phyloP scores from a whole-genome alignment of 2,888 invertebrate genomes.

The Sinelater perroti region DNA sequence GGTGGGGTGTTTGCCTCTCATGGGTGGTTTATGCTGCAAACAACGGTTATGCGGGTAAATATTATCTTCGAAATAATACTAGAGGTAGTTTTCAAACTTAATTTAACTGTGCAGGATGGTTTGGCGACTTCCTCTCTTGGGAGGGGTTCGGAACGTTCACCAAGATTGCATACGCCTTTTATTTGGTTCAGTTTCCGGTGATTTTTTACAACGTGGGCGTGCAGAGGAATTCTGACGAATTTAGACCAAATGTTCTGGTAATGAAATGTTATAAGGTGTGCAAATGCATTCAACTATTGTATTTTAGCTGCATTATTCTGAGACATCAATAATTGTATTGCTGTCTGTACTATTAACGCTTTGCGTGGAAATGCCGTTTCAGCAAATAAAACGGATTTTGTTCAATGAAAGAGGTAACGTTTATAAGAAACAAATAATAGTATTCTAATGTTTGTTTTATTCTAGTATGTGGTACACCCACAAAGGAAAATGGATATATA shows the following conservation, averaged over 20 bases:
- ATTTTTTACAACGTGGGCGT: conserved; percentile 72
- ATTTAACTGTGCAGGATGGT: conserved; percentile 59
- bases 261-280: no score
- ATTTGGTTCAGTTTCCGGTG: conserved; percentile 70
- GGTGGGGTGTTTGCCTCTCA: conserved; percentile 66
- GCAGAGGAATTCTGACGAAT: conserved; percentile 63
- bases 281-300: not conserved
- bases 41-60: conserved; percentile 64
- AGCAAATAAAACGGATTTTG: conserved; percentile 64
- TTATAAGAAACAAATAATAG: no score
- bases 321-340: conserved; percentile 60
- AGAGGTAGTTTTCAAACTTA: no score
- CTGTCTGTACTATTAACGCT: conserved; percentile 64
- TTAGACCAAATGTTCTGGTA: conserved; percentile 56
- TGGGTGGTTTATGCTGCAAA: conserved; percentile 65
- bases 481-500: no score
- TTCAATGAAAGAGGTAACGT: conserved; percentile 16
- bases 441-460: no score
- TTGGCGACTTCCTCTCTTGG: conserved; percentile 64
- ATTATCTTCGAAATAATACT: not conserved
- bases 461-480: no score
- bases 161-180: conserved; percentile 69
- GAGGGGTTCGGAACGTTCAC: conserved; percentile 56
- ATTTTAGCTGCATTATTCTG: conserved; percentile 65
- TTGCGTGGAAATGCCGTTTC: conserved; percentile 69